Base-by-base conservation (phyloP, 1,140 invertebrate species). In the Mamestra configurata region DNA sequence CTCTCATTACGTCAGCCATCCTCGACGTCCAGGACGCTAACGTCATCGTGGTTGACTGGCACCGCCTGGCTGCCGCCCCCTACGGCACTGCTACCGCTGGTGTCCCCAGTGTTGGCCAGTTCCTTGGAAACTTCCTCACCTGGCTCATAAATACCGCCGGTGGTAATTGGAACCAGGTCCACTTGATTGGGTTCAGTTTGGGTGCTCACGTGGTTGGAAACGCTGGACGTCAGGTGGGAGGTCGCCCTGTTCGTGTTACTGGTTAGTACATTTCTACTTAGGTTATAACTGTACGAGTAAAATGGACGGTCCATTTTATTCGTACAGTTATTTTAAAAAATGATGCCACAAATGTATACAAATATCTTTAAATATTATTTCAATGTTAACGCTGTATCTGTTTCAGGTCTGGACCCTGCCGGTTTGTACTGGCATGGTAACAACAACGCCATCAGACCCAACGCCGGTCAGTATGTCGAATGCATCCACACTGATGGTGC, bases 101-200 rank as follows among this genome's bases (percentile, higher is more conserved):
- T 81, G 96, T 96, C 15, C 93, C 94, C 57, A 81, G 78, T 40
- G 80, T 92, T n/a, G 93, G 90, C 1, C 83, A 88, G 3, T 80
- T 82, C 64, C 73, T 92, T 13, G 89, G 86, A 10, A 88, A 90
- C 81, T 91, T 93, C 43, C 35, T 88, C 0, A 53, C 46, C 73
- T 87, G 80, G 81, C 80, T 87, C 0, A 43, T 82, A 11, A 79
- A 79, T 8, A 31, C 27, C 5, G 75, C 57, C 37, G 90, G 89
- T 46, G 86, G 88, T 13, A 87, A 80, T 20, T 91, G 87, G 86
- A 91, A 96, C 51, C 95, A 96, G 79, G 95, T 98, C 22, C 98
- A 99, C 88, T 83, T 99, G 31, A 97, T 99, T 84, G 98, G 98
- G 0, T 98, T 98, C 92, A 97, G 97, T 80, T 90, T 98, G 70